Evolutionary conservation across 1,140 invertebrate species (phyloP), one percentile per base, ranked within the genome.

Genomic region (Palaemon carinicauda): DNA sequence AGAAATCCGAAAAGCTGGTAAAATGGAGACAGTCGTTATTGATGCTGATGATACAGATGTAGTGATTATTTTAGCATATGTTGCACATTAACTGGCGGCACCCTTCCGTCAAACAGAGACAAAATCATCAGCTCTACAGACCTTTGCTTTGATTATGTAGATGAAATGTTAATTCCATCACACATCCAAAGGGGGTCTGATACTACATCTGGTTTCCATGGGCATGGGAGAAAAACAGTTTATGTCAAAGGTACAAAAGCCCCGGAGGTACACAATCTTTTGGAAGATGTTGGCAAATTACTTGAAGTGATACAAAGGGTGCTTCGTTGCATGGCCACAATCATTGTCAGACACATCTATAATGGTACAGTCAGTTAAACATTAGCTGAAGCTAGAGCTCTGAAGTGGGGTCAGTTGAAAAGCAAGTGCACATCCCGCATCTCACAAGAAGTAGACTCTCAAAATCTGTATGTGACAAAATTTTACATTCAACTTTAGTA

Each of bases 21-120:
- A 51, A 50, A 50, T n/a, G 41, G 29, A 77, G 31, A 50, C 12
- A 77, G 31, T 77, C 2, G 33, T 41, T 4, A 77, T 77, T 41
- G 74, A 77, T 77, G 29, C 29, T 33, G 3, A 77, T 29, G 74
- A 50, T 17, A 77, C 31, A 51, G 74, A 77, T 77, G 74, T 77
- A 77, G n/a, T 77, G 19, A 77, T 77, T 77, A 33, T 77, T 77
- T 77, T 31, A 41, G 74, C 74, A 77, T 77, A 77, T 50, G 74
- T 77, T 41, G 74, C 74, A 41, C 74, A 77, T 77, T 31, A 77
- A 41, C 27, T 77, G 41, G 31, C 14, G 33, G 74, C 74, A 77
- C 74, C 33, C 74, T 77, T 77, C 74, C 15, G 4, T 77, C 74
- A 77, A 77, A 77, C 74, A 19, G 41, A n/a, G 4, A 77, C 5